These are phyloP conservation scores for Dyspetes luteomarginatus DNA, from an alignment of 2,888 invertebrate species.

Conservation along the genomic window DNA sequence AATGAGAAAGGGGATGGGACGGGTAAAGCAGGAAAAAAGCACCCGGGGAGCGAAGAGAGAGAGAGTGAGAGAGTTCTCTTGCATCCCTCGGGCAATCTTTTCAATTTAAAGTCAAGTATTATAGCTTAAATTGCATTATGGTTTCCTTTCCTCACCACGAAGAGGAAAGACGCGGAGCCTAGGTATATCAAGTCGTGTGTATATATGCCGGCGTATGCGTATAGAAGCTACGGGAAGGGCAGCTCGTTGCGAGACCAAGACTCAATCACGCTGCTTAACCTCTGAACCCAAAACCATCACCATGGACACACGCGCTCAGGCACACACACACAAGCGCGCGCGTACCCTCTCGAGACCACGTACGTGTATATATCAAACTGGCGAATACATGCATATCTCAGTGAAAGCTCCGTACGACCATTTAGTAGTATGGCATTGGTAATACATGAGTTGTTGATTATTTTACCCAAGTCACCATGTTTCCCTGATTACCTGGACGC, in stretches of 20 bases:
- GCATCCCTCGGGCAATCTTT: conserved; percentile 83
- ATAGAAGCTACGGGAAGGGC: conserved; percentile 71
- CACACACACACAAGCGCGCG: conserved; percentile 19
- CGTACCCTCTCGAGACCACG: too few species aligned
- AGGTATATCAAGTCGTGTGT: conserved; percentile 40
- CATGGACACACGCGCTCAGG: too few species aligned
- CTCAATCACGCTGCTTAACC: conserved; percentile 84
- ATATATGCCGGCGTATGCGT: conserved; percentile 22
- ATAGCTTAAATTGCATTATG: conserved; percentile 83
- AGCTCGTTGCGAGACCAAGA: conserved; percentile 81
- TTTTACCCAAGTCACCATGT: too few species aligned
- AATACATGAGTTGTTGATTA: too few species aligned
- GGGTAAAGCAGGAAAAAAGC: conserved; percentile 17
- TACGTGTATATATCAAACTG: too few species aligned
- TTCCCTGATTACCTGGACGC: too few species aligned
- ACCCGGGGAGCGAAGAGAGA: conserved; percentile 19
- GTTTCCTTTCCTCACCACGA: conserved; percentile 77
- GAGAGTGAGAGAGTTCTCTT: conserved; percentile 77
- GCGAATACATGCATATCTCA: too few species aligned
- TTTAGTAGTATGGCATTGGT: too few species aligned
- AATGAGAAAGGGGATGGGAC: conserved; percentile 27
- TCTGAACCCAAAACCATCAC: conserved; percentile 76
- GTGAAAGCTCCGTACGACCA: too few species aligned
- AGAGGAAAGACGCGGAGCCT: conserved; percentile 44
- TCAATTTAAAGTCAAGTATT: conserved; percentile 84